These are phyloP conservation scores for Pseudoips prasinana DNA, from an alignment of 2,888 invertebrate genomes.

Conservation along the genomic window DNA sequence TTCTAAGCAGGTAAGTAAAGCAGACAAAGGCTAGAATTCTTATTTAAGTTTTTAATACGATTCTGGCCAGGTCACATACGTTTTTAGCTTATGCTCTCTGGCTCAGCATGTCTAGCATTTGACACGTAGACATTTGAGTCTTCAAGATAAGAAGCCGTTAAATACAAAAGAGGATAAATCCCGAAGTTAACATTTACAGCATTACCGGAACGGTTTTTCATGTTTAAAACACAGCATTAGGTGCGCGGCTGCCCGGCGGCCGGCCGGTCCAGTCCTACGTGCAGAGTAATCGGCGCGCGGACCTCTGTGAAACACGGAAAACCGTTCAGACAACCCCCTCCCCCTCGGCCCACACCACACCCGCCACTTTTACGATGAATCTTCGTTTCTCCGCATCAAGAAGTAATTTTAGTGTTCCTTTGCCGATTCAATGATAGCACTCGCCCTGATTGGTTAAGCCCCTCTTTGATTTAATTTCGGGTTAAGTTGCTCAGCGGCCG, in stretches of 20 bases:
- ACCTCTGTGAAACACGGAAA: slow-evolving; percentile 78
- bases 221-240: slow-evolving; percentile 77
- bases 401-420: slow-evolving; percentile 82
- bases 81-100: no score
- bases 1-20: no score
- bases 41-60: no score
- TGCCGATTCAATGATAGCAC: slow-evolving; percentile 82
- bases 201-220: slow-evolving; percentile 78
- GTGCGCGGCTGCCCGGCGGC: slow-evolving; percentile 55
- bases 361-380: slow-evolving; percentile 81
- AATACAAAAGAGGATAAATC: slow-evolving; percentile 60
- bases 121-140: slow-evolving; percentile 37
- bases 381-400: slow-evolving; percentile 82
- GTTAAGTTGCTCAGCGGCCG: slow-evolving; percentile 75
- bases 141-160: slow-evolving; percentile 44
- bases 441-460: slow-evolving; percentile 80
- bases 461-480: slow-evolving; percentile 82
- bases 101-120: no score
- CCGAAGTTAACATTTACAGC: slow-evolving; percentile 66
- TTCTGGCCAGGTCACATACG: no score
- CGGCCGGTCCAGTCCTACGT: slow-evolving; percentile 65
- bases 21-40: no score
- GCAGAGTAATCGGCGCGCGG: slow-evolving; percentile 74
- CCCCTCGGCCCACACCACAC: slow-evolving; percentile 41
- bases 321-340: slow-evolving; percentile 74